Evolutionary conservation across 2,888 invertebrate species (phyloP).

Genomic region (Tolmerus cingulatus): DNA sequence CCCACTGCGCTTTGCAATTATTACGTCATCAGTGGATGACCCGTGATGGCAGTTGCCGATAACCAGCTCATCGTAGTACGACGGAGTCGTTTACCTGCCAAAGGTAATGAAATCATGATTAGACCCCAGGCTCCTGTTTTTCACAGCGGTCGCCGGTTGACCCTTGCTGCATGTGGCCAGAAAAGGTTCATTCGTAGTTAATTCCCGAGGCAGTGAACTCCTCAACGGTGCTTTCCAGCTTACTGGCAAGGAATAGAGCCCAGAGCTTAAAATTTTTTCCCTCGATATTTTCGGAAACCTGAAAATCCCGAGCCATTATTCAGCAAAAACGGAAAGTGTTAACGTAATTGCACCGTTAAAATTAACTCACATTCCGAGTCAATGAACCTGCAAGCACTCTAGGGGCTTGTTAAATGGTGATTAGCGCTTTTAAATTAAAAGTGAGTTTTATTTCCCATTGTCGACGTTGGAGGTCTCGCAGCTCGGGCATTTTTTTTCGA

Average conservation of each 20-base stretch:
- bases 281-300: neutral
- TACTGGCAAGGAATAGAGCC: neutral
- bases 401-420: slow-evolving; percentile 2
- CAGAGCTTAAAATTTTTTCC: neutral
- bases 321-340: slow-evolving; percentile 41
- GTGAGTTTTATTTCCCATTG: slow-evolving; percentile 24
- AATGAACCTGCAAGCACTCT: slow-evolving; percentile 15
- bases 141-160: neutral
- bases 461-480: neutral
- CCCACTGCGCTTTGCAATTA: neutral
- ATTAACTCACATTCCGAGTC: slow-evolving; percentile 29
- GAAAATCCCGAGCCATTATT: slow-evolving; percentile 4
- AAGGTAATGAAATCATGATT: slow-evolving; percentile 23
- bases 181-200: neutral
- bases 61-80: neutral
- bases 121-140: neutral
- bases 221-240: neutral
- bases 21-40: slow-evolving; percentile 24
- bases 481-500: neutral
- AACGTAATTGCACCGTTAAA: slow-evolving; percentile 39
- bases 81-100: neutral
- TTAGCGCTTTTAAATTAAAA: slow-evolving; percentile 7
- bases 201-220: neutral
- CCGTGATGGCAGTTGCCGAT: neutral
- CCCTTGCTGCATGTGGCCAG: neutral